Evolutionary conservation across 1,140 invertebrate genomes (phyloP).

Genomic region (Nasonia giraulti): DNA sequence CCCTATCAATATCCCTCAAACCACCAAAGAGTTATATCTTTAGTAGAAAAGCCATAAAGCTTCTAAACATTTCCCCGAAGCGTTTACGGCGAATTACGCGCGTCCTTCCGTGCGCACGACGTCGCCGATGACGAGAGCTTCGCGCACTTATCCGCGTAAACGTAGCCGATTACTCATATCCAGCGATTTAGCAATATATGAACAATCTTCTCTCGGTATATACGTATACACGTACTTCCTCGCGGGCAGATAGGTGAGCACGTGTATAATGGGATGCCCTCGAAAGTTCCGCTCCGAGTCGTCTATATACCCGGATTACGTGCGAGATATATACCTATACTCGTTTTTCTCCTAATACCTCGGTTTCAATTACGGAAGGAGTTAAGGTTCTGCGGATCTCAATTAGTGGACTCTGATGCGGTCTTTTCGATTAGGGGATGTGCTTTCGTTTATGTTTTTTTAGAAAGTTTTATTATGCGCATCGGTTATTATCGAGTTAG

Average conservation of each 20-base stretch:
- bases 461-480: not conserved
- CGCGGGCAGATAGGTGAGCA: not conserved
- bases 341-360: not conserved
- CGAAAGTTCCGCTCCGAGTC: not conserved
- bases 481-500: not conserved
- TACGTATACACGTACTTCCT: not conserved
- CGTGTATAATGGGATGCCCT: not conserved
- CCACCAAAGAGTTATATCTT: not conserved
- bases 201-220: not conserved
- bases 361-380: not conserved
- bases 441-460: not conserved
- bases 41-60: not conserved
- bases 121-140: not conserved
- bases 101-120: not conserved
- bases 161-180: constrained; percentile 14
- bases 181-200: not conserved
- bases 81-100: not conserved
- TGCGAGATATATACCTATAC: not conserved
- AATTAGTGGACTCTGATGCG: not conserved
- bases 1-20: no score
- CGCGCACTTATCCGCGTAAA: constrained; percentile 13
- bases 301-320: not conserved
- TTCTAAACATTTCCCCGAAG: not conserved
- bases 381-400: not conserved
- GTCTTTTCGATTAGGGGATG: not conserved